Percentiles rank a stretch among this genome's conserved stretches.
phyloP scores from a whole-genome alignment of 2,113 vertebrate species.

The Pao palembangensis region DNA sequence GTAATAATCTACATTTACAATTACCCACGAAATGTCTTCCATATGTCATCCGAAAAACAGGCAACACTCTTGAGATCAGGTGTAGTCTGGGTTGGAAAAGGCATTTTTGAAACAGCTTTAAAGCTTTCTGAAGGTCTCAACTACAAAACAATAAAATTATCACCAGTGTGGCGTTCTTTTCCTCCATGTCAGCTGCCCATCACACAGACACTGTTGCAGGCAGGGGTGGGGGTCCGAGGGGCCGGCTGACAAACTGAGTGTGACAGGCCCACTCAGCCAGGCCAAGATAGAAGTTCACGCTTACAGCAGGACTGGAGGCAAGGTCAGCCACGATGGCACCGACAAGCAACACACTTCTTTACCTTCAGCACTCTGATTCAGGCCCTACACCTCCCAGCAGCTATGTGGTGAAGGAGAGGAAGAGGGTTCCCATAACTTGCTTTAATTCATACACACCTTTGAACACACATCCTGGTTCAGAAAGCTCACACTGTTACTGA shows the following conservation, averaged over 20 bases:
- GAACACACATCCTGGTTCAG: constrained; percentile 33
- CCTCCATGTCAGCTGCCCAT: no score
- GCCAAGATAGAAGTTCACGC: constrained; percentile 36
- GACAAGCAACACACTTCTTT: constrained; percentile 22
- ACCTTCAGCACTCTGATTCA: constrained; percentile 12
- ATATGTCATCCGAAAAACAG: no score
- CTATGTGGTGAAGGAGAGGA: constrained; percentile 1
- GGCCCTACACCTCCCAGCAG: constrained; percentile 36
- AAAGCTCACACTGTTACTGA: constrained; percentile 18
- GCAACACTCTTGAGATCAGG: no score
- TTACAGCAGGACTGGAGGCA: constrained; percentile 38
- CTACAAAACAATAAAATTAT: neutral
- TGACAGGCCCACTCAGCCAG: constrained; percentile 42
- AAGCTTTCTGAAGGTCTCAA: no score
- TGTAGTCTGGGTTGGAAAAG: no score
- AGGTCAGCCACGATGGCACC: constrained; percentile 57
- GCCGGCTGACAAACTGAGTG: constrained; percentile 32
- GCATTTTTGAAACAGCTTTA: no score
- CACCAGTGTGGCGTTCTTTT: no score
- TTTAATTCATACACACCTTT: constrained; percentile 28
- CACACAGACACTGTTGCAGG: neutral
- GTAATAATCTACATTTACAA: no score
- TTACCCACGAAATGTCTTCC: no score
- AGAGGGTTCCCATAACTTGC: constrained; percentile 7
- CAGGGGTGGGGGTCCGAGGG: neutral